phyloP scores from a whole-genome alignment of 2,888 invertebrate species.

The Drosophila meridionalis region DNA sequence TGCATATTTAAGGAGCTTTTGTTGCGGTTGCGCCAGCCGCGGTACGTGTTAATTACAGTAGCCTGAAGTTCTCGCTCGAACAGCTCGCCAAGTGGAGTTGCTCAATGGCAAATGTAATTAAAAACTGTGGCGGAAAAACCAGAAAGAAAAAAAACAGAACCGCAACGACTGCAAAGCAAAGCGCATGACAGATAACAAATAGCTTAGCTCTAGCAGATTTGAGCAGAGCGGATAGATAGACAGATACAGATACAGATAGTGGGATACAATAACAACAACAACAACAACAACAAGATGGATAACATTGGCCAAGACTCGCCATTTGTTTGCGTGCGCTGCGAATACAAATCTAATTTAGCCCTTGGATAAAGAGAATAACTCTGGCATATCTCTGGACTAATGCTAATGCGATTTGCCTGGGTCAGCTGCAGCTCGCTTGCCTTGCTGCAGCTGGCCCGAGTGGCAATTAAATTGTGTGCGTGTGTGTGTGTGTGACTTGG shows the following conservation, averaged over 20 bases:
- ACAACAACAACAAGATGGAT: conserved; percentile 21
- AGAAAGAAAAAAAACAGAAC: conserved; percentile 22
- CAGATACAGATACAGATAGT: neutral
- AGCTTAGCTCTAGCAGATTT: conserved; percentile 14
- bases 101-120: conserved; percentile 65
- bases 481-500: neutral
- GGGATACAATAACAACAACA: conserved; percentile 1
- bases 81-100: conserved; percentile 32
- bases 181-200: conserved; percentile 71
- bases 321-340: conserved; percentile 35
- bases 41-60: conserved; percentile 65
- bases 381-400: neutral
- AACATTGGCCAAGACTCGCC: conserved; percentile 25
- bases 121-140: conserved; percentile 47
- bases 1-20: conserved; percentile 55
- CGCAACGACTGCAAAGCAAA: conserved; percentile 29
- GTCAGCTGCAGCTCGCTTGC: conserved; percentile 3
- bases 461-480: conserved; percentile 24
- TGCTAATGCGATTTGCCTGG: conserved; percentile 9
- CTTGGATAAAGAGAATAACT: conserved; percentile 10
- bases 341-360: conserved; percentile 49
- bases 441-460: neutral
- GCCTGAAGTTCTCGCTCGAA: conserved; percentile 10
- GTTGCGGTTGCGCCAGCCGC: conserved; percentile 36
- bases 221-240: neutral